These are phyloP conservation scores for Orbicella faveolata DNA, from an alignment of 64 coral and sea anemone species.

Conservation along the genomic window DNA sequence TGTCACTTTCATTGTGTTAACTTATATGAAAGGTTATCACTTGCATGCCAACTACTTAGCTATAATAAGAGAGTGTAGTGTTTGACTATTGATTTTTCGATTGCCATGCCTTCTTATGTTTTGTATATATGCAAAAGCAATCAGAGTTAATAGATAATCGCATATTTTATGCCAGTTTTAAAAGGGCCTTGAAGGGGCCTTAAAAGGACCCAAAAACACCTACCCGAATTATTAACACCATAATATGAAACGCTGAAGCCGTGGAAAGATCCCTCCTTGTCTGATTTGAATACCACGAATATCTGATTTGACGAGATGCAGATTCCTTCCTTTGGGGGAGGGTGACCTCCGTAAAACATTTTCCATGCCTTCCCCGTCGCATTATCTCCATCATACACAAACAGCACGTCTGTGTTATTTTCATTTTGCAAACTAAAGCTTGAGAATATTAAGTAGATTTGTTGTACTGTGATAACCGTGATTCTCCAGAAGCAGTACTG, in stretches of 20 bases:
- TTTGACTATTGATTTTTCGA: too few relatives aligned
- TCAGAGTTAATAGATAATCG: too few relatives aligned
- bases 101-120: too few relatives aligned
- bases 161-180: too few relatives aligned
- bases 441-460: constrained; percentile 1
- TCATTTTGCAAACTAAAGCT: not conserved
- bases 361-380: not conserved
- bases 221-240: not conserved
- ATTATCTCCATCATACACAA: constrained; percentile 2
- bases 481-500: constrained; percentile 62
- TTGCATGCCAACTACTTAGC: too few relatives aligned
- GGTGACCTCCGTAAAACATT: not conserved
- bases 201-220: not conserved
- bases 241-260: not conserved
- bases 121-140: too few relatives aligned
- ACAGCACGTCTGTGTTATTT: not conserved
- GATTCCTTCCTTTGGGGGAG: not conserved
- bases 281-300: constrained; percentile 1
- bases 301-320: not conserved
- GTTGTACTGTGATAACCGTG: not conserved
- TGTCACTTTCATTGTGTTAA: too few relatives aligned
- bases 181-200: too few relatives aligned
- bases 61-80: too few relatives aligned
- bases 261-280: not conserved
- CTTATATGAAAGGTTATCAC: too few relatives aligned